Evolutionary conservation across 1,140 invertebrate species (phyloP), one percentile per base, ranked within the genome.

Genomic region (Trichomalopsis sarcophagae): DNA sequence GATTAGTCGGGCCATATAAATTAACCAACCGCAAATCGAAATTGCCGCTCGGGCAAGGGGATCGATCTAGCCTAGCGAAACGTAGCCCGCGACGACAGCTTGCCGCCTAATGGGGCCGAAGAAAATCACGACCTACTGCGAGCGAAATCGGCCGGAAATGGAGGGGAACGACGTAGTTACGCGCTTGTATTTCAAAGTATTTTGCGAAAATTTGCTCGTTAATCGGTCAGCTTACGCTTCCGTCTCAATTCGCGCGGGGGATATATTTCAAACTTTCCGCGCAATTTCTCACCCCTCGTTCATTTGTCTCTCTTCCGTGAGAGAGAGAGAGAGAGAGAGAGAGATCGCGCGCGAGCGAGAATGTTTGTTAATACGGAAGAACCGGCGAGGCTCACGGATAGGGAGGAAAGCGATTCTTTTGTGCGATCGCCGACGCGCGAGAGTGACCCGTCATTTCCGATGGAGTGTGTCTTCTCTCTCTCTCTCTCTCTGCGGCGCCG

Each of bases 61-160:
- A 74, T 77, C 30, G 71, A 82, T 83, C 74, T 27, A 4, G 4
- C 55, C 14, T 30, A 83, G 62, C 50, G 23, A 68, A 75, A 47
- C 62, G 33, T 36, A 50, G 27, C 2, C 2, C 7, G 47, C 50
- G 5, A 74, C 62, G 62, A 68, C 81, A 36, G 30, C 27, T 50
- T 66, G 9, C 14, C 83, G 80, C 33, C 33, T 81, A 85, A 85
- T 85, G 73, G 78, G 68, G 84, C 50, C 36, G 84, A 85, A 85
- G 84, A 27, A 27, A 2, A 27, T 27, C 27, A 27, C 27, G 27
- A 27, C 27, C 27, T 27, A 81, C 47, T n/a, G 5, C 5, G 36
- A 23, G 78, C 11, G 40, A 81, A 85, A 85, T 85, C 36, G 73
- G 50, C 71, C 55, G 84, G 73, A 81, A 85, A 84, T 27, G 10